Percentiles rank a stretch among this genome's conserved stretches.
These are phyloP conservation scores for Venusia cambrica DNA, from an alignment of 2,888 invertebrate species.

Conservation along the genomic window DNA sequence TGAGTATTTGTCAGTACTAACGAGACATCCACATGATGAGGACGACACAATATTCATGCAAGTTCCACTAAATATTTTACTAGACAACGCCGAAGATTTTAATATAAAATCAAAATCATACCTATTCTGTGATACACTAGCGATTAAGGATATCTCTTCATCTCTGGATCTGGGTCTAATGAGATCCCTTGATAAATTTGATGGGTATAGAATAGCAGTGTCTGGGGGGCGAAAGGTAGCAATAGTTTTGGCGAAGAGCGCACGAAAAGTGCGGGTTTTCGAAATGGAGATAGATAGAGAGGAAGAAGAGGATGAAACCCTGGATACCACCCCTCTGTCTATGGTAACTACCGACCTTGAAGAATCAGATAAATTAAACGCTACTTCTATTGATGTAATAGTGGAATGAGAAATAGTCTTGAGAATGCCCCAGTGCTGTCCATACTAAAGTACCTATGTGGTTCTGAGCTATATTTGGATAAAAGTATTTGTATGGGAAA, in stretches of 20 bases:
- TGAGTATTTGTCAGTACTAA: slow-evolving; percentile 86
- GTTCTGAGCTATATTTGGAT: no score
- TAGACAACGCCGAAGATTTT: slow-evolving; percentile 63
- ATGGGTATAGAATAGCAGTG: slow-evolving; percentile 87
- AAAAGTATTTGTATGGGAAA: no score
- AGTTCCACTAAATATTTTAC: slow-evolving; percentile 68
- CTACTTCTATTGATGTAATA: slow-evolving; percentile 40
- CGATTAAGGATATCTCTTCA: slow-evolving; percentile 76
- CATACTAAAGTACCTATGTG: neutral
- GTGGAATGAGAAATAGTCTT: slow-evolving; percentile 22
- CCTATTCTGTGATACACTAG: slow-evolving; percentile 66
- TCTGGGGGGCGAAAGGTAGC: slow-evolving; percentile 92
- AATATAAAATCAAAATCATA: slow-evolving; percentile 61
- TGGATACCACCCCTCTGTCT: slow-evolving; percentile 68
- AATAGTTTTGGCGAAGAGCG: slow-evolving; percentile 89
- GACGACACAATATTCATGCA: slow-evolving; percentile 73
- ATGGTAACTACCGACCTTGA: slow-evolving; percentile 51
- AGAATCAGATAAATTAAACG: slow-evolving; percentile 44
- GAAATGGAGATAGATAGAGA: slow-evolving; percentile 97
- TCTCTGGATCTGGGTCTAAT: slow-evolving; percentile 74
- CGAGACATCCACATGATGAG: slow-evolving; percentile 74
- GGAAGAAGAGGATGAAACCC: slow-evolving; percentile 88
- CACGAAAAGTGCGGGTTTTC: slow-evolving; percentile 90
- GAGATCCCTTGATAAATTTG: slow-evolving; percentile 84
- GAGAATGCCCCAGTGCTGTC: neutral